Evolutionary conservation across 2,888 invertebrate species (phyloP).

Genomic region (Cistogaster globosa): DNA sequence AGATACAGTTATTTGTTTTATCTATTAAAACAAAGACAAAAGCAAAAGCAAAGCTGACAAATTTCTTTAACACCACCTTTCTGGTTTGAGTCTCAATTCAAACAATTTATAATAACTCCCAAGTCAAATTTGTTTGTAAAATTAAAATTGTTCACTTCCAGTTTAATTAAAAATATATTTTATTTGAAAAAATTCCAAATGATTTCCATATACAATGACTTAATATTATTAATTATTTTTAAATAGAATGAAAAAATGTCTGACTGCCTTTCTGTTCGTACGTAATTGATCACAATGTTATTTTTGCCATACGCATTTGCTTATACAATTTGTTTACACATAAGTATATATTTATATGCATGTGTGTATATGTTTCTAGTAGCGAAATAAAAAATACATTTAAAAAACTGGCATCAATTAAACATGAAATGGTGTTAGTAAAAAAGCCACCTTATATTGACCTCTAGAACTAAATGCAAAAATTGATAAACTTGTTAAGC

Average conservation of each 20-base stretch:
- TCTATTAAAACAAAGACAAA: too few species aligned
- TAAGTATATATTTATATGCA: background rate
- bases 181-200: constrained; percentile 38
- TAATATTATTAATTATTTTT: constrained; percentile 64
- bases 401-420: constrained; percentile 75
- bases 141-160: constrained; percentile 39
- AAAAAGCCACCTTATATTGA: constrained; percentile 75
- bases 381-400: constrained; percentile 40
- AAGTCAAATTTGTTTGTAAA: background rate
- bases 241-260: constrained; percentile 53
- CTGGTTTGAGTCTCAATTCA: background rate
- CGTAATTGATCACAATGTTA: constrained; percentile 33
- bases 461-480: constrained; percentile 77
- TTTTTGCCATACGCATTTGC: constrained; percentile 48
- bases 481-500: constrained; percentile 78
- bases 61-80: background rate
- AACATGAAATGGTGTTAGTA: constrained; percentile 73
- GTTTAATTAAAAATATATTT: constrained; percentile 5
- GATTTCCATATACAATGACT: constrained; percentile 58
- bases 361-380: background rate
- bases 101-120: too few species aligned
- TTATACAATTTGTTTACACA: constrained; percentile 16
- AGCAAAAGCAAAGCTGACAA: constrained; percentile 9
- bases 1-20: background rate
- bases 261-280: background rate